Percentiles rank a stretch among this genome's conserved stretches.
These are phyloP conservation scores for Microctenopoma steveboyesi DNA, from an alignment of 2,797 vertebrate genomes.

Conservation along the genomic window DNA sequence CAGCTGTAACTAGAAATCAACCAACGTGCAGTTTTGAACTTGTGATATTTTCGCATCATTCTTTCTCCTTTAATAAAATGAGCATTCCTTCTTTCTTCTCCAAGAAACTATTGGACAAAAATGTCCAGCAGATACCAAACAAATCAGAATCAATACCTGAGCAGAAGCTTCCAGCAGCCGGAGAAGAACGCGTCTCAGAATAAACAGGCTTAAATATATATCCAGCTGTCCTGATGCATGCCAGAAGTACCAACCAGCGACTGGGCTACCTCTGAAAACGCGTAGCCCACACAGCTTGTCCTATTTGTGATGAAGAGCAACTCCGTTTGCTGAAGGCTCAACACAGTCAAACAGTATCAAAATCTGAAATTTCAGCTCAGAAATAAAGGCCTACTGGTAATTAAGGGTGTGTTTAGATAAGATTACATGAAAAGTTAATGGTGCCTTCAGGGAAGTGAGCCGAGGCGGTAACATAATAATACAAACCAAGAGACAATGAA, in stretches of 20 bases:
- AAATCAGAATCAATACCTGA: constrained; percentile 17
- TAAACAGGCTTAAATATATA: constrained; percentile 22
- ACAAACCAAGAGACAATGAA: not conserved
- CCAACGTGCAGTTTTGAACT: constrained; percentile 5
- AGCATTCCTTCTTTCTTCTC: not conserved
- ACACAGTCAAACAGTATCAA: not conserved
- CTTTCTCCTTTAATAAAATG: not conserved
- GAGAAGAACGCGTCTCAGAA: constrained; percentile 17
- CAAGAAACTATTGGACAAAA: not conserved
- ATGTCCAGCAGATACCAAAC: not conserved
- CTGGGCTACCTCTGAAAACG: not conserved
- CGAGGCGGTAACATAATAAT: not conserved
- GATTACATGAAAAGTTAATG: not conserved
- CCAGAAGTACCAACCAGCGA: not conserved
- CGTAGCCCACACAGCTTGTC: not conserved
- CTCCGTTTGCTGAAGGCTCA: not conserved
- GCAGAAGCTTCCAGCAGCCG: not conserved
- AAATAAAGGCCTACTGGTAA: not conserved
- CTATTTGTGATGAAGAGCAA: not conserved
- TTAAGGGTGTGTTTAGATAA: not conserved
- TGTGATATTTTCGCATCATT: not conserved
- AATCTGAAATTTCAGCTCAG: constrained; percentile 1
- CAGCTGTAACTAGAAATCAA: constrained; percentile 9
- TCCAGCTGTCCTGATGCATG: constrained; percentile 13
- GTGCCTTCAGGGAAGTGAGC: not conserved